Percentiles rank a stretch among this genome's conserved stretches.
These are phyloP conservation scores for Lipophrys pholis DNA, from an alignment of 2,113 vertebrate genomes.

Conservation along the genomic window DNA sequence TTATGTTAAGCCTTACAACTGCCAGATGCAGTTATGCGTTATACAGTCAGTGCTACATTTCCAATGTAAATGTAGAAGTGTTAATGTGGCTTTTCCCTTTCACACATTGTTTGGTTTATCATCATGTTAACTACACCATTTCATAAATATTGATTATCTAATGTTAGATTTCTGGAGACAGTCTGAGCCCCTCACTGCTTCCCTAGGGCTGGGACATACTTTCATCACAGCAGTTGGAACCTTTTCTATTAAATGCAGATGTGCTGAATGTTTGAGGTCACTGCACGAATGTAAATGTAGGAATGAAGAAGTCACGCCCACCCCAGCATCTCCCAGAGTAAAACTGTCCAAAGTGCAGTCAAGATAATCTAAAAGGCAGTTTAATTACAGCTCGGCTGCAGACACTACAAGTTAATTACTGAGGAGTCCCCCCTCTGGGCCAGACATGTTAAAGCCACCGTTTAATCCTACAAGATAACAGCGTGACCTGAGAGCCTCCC, in stretches of 20 bases:
- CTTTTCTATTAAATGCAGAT: conserved; percentile 65
- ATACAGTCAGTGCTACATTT: too few relatives aligned
- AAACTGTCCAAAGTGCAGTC: conserved; percentile 45
- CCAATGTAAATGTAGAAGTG: too few relatives aligned
- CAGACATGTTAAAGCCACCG: conserved; percentile 44
- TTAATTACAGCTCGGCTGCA: conserved; percentile 58
- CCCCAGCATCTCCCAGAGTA: conserved; percentile 41
- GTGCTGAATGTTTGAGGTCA: conserved; percentile 39
- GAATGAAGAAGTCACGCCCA: conserved; percentile 20
- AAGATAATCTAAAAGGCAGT: conserved; percentile 18
- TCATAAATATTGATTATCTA: too few relatives aligned
- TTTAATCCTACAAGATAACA: conserved; percentile 50
- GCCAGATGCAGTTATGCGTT: too few relatives aligned
- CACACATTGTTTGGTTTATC: background rate
- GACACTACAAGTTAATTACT: conserved; percentile 63
- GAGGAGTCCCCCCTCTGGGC: conserved; percentile 25
- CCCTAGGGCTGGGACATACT: conserved; percentile 40
- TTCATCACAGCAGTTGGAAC: conserved; percentile 22
- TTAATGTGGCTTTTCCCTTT: background rate
- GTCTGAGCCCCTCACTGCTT: background rate
- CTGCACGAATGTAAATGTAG: conserved; percentile 27
- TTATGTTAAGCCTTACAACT: too few relatives aligned
- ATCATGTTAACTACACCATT: background rate
- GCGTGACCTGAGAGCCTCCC: conserved; percentile 38
- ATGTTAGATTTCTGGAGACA: background rate